Evolutionary conservation across 2,888 invertebrate species (phyloP).

Genomic region (Leptinotarsa juncta): DNA sequence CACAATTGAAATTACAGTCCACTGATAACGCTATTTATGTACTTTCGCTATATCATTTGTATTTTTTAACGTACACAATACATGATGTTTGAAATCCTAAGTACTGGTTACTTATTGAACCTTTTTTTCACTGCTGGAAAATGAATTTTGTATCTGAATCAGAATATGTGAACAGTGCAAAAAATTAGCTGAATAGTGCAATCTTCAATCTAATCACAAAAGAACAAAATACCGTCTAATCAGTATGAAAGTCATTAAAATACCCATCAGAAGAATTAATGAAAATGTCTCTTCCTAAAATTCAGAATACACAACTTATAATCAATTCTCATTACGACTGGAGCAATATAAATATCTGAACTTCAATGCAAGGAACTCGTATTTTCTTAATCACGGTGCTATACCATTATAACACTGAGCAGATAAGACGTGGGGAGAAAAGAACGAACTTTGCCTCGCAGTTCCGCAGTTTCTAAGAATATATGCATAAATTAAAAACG

Average conservation of each 20-base stretch:
- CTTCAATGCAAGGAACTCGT: conserved; percentile 46
- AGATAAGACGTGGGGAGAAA: conserved; percentile 48
- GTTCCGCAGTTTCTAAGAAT: conserved; percentile 55
- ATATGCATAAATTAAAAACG: conserved; percentile 64
- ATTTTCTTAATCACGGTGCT: conserved; percentile 48
- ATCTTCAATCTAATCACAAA: background rate
- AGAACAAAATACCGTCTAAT: background rate
- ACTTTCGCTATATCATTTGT: too few relatives aligned
- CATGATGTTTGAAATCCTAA: too few relatives aligned
- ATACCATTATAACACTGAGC: conserved; percentile 35
- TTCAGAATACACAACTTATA: conserved; percentile 38
- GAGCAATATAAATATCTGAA: conserved; percentile 44
- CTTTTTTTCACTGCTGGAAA: too few relatives aligned
- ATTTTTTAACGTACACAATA: too few relatives aligned
- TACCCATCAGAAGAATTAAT: conserved; percentile 25
- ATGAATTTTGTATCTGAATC: background rate
- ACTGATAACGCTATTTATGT: too few relatives aligned
- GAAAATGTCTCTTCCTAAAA: conserved; percentile 30
- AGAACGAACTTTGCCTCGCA: conserved; percentile 41
- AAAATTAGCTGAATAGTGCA: background rate
- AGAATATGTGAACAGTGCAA: background rate
- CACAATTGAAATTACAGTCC: too few relatives aligned
- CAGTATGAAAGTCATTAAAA: conserved; percentile 1
- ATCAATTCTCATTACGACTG: conserved; percentile 47
- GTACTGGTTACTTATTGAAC: too few relatives aligned